Evolutionary conservation across 2,888 invertebrate species (phyloP).

Genomic region (Morpho deidamia): DNA sequence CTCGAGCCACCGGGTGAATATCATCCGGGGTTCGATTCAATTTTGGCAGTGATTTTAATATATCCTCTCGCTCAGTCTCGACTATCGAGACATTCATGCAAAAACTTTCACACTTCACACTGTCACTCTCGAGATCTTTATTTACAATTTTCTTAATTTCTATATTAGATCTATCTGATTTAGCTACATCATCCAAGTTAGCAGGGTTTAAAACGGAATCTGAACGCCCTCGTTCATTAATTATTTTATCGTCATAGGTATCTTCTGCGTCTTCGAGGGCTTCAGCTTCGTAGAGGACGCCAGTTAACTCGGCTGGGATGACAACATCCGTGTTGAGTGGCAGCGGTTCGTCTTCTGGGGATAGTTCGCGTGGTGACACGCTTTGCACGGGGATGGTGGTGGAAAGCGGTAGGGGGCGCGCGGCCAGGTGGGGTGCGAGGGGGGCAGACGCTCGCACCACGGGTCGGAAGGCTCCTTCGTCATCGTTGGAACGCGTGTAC

Average conservation of each 20-base stretch:
- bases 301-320: slow-evolving; percentile 34
- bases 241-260: slow-evolving; percentile 3
- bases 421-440: slow-evolving; percentile 35
- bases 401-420: slow-evolving; percentile 49
- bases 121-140: slow-evolving; percentile 37
- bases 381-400: slow-evolving; percentile 60
- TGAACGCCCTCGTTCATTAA: background rate
- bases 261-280: slow-evolving; percentile 2
- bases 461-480: slow-evolving; percentile 84
- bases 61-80: slow-evolving; percentile 38
- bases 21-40: slow-evolving; percentile 46
- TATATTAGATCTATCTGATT: slow-evolving; percentile 31
- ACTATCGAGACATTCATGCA: slow-evolving; percentile 35
- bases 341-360: slow-evolving; percentile 27
- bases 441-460: slow-evolving; percentile 76
- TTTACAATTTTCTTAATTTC: slow-evolving; percentile 31
- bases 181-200: slow-evolving; percentile 1
- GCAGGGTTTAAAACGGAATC: background rate
- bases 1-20: slow-evolving; percentile 49
- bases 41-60: slow-evolving; percentile 52
- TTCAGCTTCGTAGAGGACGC: slow-evolving; percentile 33
- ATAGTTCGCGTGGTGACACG: slow-evolving; percentile 23
- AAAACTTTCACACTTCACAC: slow-evolving; percentile 32
- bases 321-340: slow-evolving; percentile 37
- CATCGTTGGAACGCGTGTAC: slow-evolving; percentile 73